Evolutionary conservation across 2,888 invertebrate genomes (phyloP), one percentile per base, ranked within the genome.

Genomic region (Apodemia duryi): DNA sequence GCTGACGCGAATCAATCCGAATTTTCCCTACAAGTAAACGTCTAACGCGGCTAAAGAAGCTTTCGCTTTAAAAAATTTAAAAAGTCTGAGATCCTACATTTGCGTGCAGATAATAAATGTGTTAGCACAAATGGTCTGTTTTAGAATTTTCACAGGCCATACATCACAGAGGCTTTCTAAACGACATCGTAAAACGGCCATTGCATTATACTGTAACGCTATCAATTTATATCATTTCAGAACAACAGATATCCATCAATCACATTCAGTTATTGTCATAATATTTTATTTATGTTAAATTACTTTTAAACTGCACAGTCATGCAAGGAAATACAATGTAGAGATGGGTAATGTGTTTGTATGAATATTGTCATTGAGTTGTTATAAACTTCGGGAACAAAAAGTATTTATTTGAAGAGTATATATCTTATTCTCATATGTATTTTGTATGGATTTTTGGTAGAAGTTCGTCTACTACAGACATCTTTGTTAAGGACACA

Each of bases 251-350:
- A 32, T 11, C 54, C 54, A 54, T 54, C 54, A 54, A 54, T 54
- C 54, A 54, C 54, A 28, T 54, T 28, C 54, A 29, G 54, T 54
- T 54, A 54, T 28, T 54, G 54, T 54, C 54, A 54, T 54, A 54
- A 54, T 28, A 54, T 54, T 54, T 54, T 54, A 54, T 54, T 54
- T 29, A 29, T 11, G 54, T 10, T 29, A 29, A 54, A 54, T 54
- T 29, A 54, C 54, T 54, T 28, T 54, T 54, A 54, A 54, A 54
- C 54, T 54, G 54, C 54, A 29, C 9, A 28, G 54, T 54, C 29
- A 54, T 54, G 29, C 11, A 54, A 29, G 10, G 29, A 10, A 54
- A 54, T 29, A 28, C 28, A 6, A 9, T 52, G 28, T 28, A 21
- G 52, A 21, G 28, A 52, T 41, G 11, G 10, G 43, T 43, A 43